Percentiles rank a stretch among this genome's conserved stretches.
Conservation (phyloP, 92 coral and sea anemone species). For the Porites rus region DNA sequence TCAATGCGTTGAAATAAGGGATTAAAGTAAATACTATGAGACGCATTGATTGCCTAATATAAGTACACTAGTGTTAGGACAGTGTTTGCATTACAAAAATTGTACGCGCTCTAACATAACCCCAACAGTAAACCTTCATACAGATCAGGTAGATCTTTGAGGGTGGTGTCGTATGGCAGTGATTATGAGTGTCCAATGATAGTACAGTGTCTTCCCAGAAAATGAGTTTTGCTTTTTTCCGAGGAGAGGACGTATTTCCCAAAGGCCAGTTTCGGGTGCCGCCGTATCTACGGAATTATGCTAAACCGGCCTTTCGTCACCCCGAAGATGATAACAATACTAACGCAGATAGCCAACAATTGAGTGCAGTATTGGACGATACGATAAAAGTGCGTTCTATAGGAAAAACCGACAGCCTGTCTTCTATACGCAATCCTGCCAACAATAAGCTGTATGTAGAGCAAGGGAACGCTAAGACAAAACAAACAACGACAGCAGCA, state of each 20-base stretch:
- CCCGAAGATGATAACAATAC: slow-evolving; percentile 34
- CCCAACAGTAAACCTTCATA: neutral
- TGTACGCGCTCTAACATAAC: slow-evolving; percentile 10
- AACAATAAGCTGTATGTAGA: slow-evolving; percentile 3
- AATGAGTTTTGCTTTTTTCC: slow-evolving; percentile 46
- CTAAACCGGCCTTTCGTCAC: slow-evolving; percentile 60
- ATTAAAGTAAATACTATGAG: slow-evolving; percentile 56
- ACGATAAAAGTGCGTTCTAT: slow-evolving; percentile 46
- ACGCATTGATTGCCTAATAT: slow-evolving; percentile 65
- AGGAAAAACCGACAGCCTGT: slow-evolving; percentile 28
- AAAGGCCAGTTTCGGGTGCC: slow-evolving; percentile 38
- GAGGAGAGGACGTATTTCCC: slow-evolving; percentile 40
- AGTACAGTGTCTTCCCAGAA: neutral
- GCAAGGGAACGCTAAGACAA: slow-evolving; percentile 4
- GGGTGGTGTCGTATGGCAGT: neutral
- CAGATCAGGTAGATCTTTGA: neutral
- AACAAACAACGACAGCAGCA: neutral
- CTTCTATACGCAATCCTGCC: slow-evolving; percentile 12
- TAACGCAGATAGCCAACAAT: slow-evolving; percentile 28
- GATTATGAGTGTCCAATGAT: neutral
- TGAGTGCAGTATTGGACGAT: slow-evolving; percentile 23
- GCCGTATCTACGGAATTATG: slow-evolving; percentile 67
- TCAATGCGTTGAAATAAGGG: slow-evolving; percentile 54
- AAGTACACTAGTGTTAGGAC: slow-evolving; percentile 61
- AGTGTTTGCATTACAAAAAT: slow-evolving; percentile 20